Evolutionary conservation across 2,113 vertebrate species (phyloP), one percentile per base, ranked within the genome.

Genomic region (Callocephalon fimbriatum): DNA sequence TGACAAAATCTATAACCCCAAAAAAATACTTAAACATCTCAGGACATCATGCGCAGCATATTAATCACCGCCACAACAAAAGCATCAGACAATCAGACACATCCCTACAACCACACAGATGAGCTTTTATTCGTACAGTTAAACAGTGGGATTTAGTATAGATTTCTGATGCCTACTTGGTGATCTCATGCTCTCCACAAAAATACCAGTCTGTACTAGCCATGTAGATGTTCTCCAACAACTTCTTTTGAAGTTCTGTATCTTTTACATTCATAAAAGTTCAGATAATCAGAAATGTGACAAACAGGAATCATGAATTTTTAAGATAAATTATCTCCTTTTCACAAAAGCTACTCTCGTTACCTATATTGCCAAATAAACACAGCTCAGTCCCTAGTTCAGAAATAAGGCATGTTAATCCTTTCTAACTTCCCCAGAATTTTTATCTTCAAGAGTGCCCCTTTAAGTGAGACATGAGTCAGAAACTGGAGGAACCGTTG

Each of bases 181-280:
- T 29, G 10, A 5, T 32, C 18, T 79, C 22, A 37, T 6, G 38
- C 26, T 58, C 38, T 26, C 18, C 42, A 31, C n/a, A 83, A 35
- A 42, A 65, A 31, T 11, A 13, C 0, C 13, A 12, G 17, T 32
- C 21, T 65, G 21, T 66, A 42, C 12, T 9, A 73, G 6, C 8
- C 58, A 23, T 8, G 45, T 0, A 66, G 40, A 29, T 4, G 2
- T 35, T 54, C 17, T 59, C 17, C 22, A 70, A 45, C 1, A 0
- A 40, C 15, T 37, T 84, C 21, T 71, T 37, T 9, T 61, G 8
- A 37, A 40, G 19, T 53, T 77, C 7, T 66, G 0, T 40, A 37
- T 7, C 5, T 78, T 87, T 54, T 26, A 26, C 25, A 47, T 21
- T n/a, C 12, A 45, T 45, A 11, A n/a, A 48, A 14, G 6, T 54